phyloP scores from a whole-genome alignment of 2,797 vertebrate species.

The Enteromius viviparus region DNA sequence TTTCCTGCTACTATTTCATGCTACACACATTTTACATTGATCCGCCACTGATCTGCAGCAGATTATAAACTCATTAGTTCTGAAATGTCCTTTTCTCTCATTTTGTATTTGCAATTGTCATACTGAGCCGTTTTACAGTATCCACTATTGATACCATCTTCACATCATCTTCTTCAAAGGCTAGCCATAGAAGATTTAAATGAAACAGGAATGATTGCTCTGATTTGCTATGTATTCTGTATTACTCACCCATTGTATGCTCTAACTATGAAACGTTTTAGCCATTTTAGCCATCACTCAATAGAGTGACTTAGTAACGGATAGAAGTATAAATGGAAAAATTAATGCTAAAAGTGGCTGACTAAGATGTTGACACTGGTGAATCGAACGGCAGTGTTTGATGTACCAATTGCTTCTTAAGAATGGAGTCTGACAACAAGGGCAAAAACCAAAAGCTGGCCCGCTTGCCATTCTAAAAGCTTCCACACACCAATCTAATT shows the following conservation, averaged over 20 bases:
- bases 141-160: not conserved
- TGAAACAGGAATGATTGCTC: not conserved
- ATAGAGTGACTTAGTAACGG: not conserved
- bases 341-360: slow-evolving; percentile 3
- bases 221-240: not conserved
- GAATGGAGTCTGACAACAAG: slow-evolving; percentile 10
- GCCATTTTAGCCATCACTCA: not conserved
- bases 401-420: slow-evolving; percentile 45
- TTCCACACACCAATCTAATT: not conserved
- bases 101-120: slow-evolving; percentile 6
- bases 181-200: not conserved
- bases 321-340: slow-evolving; percentile 10
- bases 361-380: slow-evolving; percentile 3
- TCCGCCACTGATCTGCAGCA: slow-evolving; percentile 5
- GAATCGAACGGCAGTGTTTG: slow-evolving; percentile 21
- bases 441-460: slow-evolving; percentile 11
- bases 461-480: slow-evolving; percentile 33
- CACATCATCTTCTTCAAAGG: not conserved
- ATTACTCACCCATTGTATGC: not conserved
- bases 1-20: not conserved
- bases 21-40: slow-evolving; percentile 1
- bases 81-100: slow-evolving; percentile 2
- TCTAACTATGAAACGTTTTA: slow-evolving; percentile 3
- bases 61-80: slow-evolving; percentile 40
- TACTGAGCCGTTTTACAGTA: not conserved